Evolutionary conservation across 2,113 vertebrate species (phyloP).

Genomic region (Callionymus lyra): DNA sequence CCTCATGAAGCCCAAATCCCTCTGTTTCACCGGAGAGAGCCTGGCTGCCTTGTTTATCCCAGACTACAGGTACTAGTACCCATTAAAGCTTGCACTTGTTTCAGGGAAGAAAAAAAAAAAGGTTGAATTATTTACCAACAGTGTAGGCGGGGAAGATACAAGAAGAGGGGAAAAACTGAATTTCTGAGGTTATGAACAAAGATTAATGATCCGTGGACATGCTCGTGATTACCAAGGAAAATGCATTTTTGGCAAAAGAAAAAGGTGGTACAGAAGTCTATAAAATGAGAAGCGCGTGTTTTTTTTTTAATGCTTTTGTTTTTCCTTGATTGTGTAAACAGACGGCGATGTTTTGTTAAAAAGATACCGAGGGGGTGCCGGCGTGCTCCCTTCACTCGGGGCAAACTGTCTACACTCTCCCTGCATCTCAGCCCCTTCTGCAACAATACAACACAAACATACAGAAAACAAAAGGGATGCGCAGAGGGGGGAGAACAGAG

Average conservation of each 20-base stretch:
- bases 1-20: constrained; percentile 66
- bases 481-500: constrained; percentile 49
- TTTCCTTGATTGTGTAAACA: constrained; percentile 37
- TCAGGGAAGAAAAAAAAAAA: constrained; percentile 63
- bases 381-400: constrained; percentile 46
- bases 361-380: constrained; percentile 40
- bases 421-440: constrained; percentile 60
- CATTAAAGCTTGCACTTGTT: constrained; percentile 69
- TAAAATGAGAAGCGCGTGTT: background rate
- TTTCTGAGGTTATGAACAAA: constrained; percentile 40
- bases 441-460: constrained; percentile 65
- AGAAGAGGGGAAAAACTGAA: constrained; percentile 10
- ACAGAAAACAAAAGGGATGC: constrained; percentile 68
- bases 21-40: constrained; percentile 62
- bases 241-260: constrained; percentile 4
- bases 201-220: constrained; percentile 54
- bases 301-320: constrained; percentile 15
- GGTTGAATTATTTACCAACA: constrained; percentile 74
- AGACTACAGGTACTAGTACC: constrained; percentile 67
- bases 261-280: too few relatives aligned
- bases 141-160: constrained; percentile 24
- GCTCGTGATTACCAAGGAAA: constrained; percentile 26
- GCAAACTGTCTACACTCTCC: constrained; percentile 63
- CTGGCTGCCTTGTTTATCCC: constrained; percentile 62
- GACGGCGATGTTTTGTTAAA: constrained; percentile 50